Evolutionary conservation across 2,797 vertebrate species (phyloP).

Genomic region (Syndactyla subalaris): DNA sequence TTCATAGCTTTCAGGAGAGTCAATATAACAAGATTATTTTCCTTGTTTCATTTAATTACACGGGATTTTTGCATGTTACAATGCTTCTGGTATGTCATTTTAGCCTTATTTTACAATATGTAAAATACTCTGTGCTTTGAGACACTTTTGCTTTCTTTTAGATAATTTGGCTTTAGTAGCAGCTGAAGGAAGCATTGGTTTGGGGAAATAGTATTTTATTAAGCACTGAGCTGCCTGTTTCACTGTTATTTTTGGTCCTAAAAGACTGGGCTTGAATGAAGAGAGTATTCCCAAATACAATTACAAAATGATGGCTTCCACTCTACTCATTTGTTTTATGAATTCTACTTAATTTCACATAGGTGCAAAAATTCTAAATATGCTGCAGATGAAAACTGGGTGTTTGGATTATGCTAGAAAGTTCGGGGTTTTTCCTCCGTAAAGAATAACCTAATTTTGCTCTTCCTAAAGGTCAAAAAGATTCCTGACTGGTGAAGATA

Average conservation of each 20-base stretch:
- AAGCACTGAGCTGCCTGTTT: neutral
- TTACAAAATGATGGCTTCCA: neutral
- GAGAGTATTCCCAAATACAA: neutral
- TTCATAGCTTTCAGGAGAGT: neutral
- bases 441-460: neutral
- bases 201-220: neutral
- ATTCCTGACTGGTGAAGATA: neutral
- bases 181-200: neutral
- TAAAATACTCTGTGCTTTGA: neutral
- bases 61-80: neutral
- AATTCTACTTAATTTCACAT: neutral
- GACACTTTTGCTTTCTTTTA: neutral
- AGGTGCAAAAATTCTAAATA: neutral
- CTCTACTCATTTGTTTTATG: slow-evolving; percentile 1
- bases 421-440: neutral
- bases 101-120: neutral
- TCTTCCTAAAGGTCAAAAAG: neutral
- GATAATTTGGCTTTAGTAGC: neutral
- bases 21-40: neutral
- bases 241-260: neutral
- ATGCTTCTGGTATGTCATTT: neutral
- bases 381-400: neutral
- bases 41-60: neutral
- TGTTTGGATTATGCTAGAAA: neutral
- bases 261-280: neutral